Percentiles rank a stretch among this genome's conserved stretches.
Evolutionary conservation across 2,113 vertebrate genomes (phyloP).

Genomic region (Rhynchomys soricoides): DNA sequence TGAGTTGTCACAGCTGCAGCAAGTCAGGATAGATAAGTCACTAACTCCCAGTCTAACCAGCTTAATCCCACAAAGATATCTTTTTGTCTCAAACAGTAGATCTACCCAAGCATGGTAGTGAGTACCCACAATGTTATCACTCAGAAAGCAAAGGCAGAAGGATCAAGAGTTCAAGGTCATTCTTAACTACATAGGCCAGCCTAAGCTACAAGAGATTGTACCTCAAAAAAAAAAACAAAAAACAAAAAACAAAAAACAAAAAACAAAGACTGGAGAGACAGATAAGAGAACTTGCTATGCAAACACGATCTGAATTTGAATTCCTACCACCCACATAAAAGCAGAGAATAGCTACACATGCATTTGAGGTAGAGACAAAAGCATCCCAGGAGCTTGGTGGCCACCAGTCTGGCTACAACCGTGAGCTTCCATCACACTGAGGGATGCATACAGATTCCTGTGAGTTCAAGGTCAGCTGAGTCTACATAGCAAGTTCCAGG

Average conservation of each 20-base stretch:
- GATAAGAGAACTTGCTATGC: neutral
- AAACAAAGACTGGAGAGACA: neutral
- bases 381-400: neutral
- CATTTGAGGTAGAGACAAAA: neutral
- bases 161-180: neutral
- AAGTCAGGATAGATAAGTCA: constrained; percentile 1
- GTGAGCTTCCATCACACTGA: neutral
- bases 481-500: neutral
- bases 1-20: neutral
- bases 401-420: neutral
- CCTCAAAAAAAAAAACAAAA: neutral
- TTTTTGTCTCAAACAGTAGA: constrained; percentile 17
- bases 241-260: neutral
- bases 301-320: neutral
- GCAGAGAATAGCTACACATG: neutral
- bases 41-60: neutral
- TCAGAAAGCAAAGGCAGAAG: neutral
- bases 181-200: neutral
- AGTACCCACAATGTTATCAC: too few relatives aligned
- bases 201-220: neutral
- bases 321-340: neutral
- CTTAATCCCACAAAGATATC: neutral
- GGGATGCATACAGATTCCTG: neutral
- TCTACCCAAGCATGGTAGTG: neutral
- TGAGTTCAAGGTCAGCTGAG: neutral